These are phyloP conservation scores for Limosa lapponica DNA, from an alignment of 2,797 vertebrate species.

Conservation along the genomic window DNA sequence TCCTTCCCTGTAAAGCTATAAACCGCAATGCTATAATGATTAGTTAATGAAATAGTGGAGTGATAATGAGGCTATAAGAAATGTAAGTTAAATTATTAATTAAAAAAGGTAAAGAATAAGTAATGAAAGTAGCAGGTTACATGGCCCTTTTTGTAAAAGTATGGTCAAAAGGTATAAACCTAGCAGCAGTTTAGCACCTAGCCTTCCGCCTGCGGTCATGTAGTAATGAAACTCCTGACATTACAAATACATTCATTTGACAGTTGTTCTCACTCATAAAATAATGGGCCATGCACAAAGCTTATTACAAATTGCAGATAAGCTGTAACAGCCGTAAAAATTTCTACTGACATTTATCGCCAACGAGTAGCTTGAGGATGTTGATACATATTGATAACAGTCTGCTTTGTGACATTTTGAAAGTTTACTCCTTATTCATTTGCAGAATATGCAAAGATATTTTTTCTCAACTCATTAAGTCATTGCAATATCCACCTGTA, in stretches of 20 bases:
- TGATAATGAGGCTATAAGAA: constrained; percentile 79
- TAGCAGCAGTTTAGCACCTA: constrained; percentile 69
- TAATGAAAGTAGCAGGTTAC: constrained; percentile 62
- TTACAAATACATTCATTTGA: constrained; percentile 77
- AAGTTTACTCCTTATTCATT: constrained; percentile 76
- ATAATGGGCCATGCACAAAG: constrained; percentile 65
- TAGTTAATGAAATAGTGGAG: constrained; percentile 73
- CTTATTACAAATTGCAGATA: constrained; percentile 73
- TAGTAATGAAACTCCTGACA: constrained; percentile 79
- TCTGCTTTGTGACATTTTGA: constrained; percentile 76
- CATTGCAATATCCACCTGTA: not conserved
- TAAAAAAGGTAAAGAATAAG: constrained; percentile 79
- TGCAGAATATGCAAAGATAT: constrained; percentile 54
- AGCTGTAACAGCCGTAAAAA: constrained; percentile 75
- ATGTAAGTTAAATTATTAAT: constrained; percentile 84
- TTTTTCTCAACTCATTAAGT: constrained; percentile 14
- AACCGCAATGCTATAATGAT: constrained; percentile 76
- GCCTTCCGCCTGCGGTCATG: constrained; percentile 75
- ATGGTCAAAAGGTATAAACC: constrained; percentile 76
- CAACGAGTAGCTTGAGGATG: constrained; percentile 73
- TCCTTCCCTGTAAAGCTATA: constrained; percentile 72
- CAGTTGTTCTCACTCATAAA: constrained; percentile 71
- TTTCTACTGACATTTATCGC: constrained; percentile 77
- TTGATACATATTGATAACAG: constrained; percentile 80
- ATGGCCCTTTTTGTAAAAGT: constrained; percentile 49